Evolutionary conservation across 1,140 invertebrate species (phyloP).

Genomic region (Bombyx mori): DNA sequence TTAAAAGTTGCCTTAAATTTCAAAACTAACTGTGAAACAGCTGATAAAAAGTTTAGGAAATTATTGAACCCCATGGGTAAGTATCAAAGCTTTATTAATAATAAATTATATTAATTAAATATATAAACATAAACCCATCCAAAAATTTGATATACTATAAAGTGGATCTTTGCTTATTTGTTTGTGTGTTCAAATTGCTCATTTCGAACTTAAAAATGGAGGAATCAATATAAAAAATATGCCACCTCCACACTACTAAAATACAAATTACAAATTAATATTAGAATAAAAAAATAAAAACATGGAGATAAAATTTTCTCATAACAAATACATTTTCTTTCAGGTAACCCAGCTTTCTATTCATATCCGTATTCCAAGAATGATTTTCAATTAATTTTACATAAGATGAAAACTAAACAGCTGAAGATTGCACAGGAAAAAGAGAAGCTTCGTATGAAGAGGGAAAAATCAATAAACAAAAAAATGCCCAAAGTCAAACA

Average conservation of each 20-base stretch:
- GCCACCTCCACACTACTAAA: not conserved
- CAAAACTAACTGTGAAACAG: conserved; percentile 45
- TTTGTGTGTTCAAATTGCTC: not conserved
- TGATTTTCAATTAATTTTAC: conserved; percentile 58
- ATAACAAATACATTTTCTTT: conserved; percentile 7
- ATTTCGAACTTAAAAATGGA: too few relatives aligned
- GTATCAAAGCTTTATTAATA: not conserved
- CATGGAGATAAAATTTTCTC: not conserved
- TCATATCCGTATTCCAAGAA: conserved; percentile 65
- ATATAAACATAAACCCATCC: too few relatives aligned
- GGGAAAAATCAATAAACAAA: conserved; percentile 39
- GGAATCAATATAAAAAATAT: too few relatives aligned
- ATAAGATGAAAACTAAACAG: conserved; percentile 54
- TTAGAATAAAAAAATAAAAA: not conserved
- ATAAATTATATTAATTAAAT: not conserved
- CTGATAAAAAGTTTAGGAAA: conserved; percentile 53
- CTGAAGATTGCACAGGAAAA: conserved; percentile 37
- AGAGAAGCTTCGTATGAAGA: conserved; percentile 36
- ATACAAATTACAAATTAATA: not conserved
- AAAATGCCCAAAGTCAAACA: conserved; percentile 50
- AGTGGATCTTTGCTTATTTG: not conserved
- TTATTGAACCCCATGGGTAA: conserved; percentile 55
- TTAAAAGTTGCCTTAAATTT: conserved; percentile 40
- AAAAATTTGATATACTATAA: too few relatives aligned
- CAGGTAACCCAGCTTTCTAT: conserved; percentile 44